Evolutionary conservation across 2,113 vertebrate genomes (phyloP).

Genomic region (Jacana jacana): DNA sequence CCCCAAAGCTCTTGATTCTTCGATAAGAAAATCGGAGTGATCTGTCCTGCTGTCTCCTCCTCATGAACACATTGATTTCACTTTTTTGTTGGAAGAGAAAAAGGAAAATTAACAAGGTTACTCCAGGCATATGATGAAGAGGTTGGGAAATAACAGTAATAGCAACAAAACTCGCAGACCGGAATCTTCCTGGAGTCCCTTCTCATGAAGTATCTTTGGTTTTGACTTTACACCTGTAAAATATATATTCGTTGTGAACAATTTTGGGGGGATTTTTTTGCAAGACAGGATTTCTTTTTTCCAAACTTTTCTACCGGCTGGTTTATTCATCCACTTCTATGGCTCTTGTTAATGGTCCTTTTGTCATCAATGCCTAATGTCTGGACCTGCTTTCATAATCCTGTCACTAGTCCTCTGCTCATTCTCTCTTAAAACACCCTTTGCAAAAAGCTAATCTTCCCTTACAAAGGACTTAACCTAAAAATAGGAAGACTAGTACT

Average conservation of each 20-base stretch:
- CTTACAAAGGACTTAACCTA: neutral
- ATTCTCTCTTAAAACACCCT: neutral
- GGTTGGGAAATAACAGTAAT: neutral
- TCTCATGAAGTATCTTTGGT: neutral
- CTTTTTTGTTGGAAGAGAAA: neutral
- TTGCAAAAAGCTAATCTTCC: conserved; percentile 11
- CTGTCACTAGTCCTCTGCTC: neutral
- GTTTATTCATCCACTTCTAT: neutral
- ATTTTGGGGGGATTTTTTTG: neutral
- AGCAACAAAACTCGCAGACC: neutral
- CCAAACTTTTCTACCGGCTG: neutral
- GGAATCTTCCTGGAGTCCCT: neutral
- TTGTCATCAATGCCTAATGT: neutral
- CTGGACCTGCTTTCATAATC: neutral
- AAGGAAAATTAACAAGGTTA: neutral
- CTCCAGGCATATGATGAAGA: neutral
- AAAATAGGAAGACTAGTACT: neutral
- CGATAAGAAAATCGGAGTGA: neutral
- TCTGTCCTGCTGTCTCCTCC: neutral
- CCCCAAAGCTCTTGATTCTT: neutral
- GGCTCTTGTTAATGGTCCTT: neutral
- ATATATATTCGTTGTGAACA: neutral
- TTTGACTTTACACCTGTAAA: neutral
- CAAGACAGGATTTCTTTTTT: neutral
- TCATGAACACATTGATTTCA: neutral